Conservation (phyloP, 1,140 invertebrate species). For the Leucophenga varia region DNA sequence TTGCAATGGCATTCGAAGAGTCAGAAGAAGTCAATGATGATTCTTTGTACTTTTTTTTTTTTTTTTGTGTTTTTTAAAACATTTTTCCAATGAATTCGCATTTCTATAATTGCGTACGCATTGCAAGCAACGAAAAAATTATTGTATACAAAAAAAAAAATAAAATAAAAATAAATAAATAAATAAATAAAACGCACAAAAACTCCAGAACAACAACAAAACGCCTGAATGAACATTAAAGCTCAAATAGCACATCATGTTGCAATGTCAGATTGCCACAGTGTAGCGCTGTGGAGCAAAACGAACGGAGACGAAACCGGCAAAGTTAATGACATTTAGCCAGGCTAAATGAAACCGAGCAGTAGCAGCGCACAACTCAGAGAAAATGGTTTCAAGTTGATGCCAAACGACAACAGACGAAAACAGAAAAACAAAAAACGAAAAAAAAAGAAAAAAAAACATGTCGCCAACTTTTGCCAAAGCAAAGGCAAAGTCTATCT, state of each 20-base stretch:
- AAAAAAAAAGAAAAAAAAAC: constrained; percentile 19
- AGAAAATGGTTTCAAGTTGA: no score
- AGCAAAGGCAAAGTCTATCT: no score
- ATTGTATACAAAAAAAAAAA: no score
- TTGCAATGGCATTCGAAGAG: no score
- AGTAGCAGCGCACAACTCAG: no score
- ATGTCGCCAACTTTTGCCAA: constrained; percentile 45
- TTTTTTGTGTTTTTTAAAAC: no score
- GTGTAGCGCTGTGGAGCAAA: constrained; percentile 15
- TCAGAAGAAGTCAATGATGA: no score
- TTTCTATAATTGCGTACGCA: constrained; percentile 48
- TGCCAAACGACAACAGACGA: no score
- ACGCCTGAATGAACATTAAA: constrained; percentile 42
- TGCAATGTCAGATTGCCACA: constrained; percentile 45
- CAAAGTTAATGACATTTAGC: constrained; percentile 51
- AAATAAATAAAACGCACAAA: constrained; percentile 22
- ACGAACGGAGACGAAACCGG: constrained; percentile 23
- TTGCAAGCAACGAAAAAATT: constrained; percentile 26
- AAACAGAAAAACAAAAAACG: no score
- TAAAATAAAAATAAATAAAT: no score
- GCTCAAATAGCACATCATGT: constrained; percentile 51
- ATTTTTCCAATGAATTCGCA: constrained; percentile 31
- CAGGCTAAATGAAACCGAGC: not conserved
- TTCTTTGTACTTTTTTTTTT: no score
- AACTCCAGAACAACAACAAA: no score